These are phyloP conservation scores for Drosophila subsilvestris DNA, from an alignment of 2,888 invertebrate genomes.

Conservation along the genomic window DNA sequence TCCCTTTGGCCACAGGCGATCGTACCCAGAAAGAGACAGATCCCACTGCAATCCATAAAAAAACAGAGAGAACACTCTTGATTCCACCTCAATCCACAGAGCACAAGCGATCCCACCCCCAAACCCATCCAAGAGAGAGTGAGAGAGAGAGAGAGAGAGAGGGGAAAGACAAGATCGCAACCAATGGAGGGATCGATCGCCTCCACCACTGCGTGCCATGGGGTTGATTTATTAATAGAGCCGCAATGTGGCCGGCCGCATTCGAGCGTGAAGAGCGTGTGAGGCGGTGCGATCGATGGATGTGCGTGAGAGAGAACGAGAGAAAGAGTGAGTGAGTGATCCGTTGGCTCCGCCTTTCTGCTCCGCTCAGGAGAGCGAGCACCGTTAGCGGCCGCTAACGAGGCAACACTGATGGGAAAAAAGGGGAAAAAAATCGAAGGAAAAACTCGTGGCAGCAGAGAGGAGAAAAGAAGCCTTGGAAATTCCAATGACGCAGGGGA, in stretches of 20 bases:
- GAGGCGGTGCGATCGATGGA: slow-evolving; percentile 1
- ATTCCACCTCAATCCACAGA: too few species aligned
- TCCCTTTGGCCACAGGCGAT: not conserved
- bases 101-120: not conserved
- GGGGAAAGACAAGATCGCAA: not conserved
- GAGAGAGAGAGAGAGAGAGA: too few species aligned
- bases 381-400: slow-evolving; percentile 53
- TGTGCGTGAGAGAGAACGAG: slow-evolving; percentile 15
- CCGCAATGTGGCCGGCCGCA: slow-evolving; percentile 26
- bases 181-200: slow-evolving; percentile 4
- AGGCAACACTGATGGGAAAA: slow-evolving; percentile 58
- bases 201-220: not conserved
- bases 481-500: slow-evolving; percentile 52
- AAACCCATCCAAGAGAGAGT: not conserved
- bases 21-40: not conserved
- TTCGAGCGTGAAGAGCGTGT: slow-evolving; percentile 45
- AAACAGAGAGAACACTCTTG: too few species aligned
- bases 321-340: not conserved
- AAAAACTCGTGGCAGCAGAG: not conserved
- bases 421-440: not conserved
- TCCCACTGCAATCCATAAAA: too few species aligned
- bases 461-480: slow-evolving; percentile 7
- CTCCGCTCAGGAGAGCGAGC: slow-evolving; percentile 14
- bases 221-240: slow-evolving; percentile 74
- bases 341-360: slow-evolving; percentile 24